Evolutionary conservation across 2,797 vertebrate genomes (phyloP).

Genomic region (Paguma larvata): DNA sequence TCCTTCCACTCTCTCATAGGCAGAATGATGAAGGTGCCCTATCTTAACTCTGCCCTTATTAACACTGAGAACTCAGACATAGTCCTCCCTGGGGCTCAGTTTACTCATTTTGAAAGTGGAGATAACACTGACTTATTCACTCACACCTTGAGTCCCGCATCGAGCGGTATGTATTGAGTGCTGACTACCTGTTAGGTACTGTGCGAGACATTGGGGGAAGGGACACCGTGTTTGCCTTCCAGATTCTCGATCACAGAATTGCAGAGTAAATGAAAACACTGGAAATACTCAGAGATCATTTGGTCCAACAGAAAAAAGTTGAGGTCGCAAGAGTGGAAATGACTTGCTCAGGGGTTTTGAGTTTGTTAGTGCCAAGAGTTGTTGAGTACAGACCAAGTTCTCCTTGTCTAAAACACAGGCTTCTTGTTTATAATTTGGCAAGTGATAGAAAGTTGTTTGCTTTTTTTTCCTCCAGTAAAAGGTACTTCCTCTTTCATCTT

Average conservation of each 20-base stretch:
- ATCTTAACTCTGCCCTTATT: neutral
- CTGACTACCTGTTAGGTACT: neutral
- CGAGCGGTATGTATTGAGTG: neutral
- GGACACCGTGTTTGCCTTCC: neutral
- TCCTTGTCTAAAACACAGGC: neutral
- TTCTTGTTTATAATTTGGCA: neutral
- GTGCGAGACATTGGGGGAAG: neutral
- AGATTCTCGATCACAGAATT: neutral
- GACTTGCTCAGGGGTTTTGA: neutral
- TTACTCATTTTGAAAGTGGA: constrained; percentile 29
- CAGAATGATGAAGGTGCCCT: neutral
- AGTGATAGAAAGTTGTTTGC: neutral
- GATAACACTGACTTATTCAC: neutral
- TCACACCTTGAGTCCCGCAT: neutral
- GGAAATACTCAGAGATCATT: neutral
- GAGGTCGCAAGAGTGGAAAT: neutral
- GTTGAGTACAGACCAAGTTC: neutral
- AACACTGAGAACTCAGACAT: neutral
- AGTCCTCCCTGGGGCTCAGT: neutral
- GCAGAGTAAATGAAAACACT: neutral
- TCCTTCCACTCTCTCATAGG: neutral
- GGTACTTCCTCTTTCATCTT: neutral
- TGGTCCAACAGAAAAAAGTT: neutral
- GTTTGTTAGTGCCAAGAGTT: neutral
- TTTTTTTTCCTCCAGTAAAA: neutral